A percentile compares a stretch with the other conserved stretches of the same genome.
phyloP scores from a whole-genome alignment of 2,888 invertebrate species.

The Argyra leucocephala region DNA sequence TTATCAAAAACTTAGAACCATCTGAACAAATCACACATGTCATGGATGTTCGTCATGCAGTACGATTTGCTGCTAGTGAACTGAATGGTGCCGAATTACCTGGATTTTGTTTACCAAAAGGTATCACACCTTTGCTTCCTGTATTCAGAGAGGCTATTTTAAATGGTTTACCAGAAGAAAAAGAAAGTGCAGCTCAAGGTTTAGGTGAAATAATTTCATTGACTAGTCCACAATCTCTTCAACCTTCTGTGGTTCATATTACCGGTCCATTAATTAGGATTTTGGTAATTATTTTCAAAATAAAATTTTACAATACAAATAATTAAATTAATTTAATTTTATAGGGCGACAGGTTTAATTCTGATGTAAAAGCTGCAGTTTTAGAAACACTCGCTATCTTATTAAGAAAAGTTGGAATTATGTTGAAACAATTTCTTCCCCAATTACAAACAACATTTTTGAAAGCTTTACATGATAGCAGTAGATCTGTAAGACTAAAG shows the following conservation, averaged over 20 bases:
- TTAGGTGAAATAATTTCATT: conserved; percentile 54
- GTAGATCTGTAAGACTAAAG: conserved; percentile 76
- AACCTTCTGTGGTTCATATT: conserved; percentile 92
- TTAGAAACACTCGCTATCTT: conserved; percentile 85
- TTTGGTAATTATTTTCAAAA: conserved; percentile 41
- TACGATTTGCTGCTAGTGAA: conserved; percentile 82
- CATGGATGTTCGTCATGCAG: conserved; percentile 81
- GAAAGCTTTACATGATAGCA: conserved; percentile 85
- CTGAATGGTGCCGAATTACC: conserved; percentile 70
- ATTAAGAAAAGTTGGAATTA: conserved; percentile 86
- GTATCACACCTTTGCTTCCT: conserved; percentile 85
- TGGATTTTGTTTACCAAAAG: conserved; percentile 90
- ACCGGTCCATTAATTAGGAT: conserved; percentile 97
- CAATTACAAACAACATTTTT: conserved; percentile 97
- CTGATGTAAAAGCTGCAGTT: conserved; percentile 91
- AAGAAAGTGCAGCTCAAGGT: conserved; percentile 90
- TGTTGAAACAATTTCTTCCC: conserved; percentile 95
- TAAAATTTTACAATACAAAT: not conserved
- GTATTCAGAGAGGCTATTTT: conserved; percentile 94
- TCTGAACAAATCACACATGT: conserved; percentile 79
- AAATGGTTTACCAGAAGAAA: conserved; percentile 89
- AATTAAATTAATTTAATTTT: conserved; percentile 39
- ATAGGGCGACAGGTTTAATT: conserved; percentile 80
- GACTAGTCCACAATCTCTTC: conserved; percentile 78
- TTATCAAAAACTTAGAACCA: conserved; percentile 78